Conservation (phyloP, 2,113 vertebrate genomes). For the Nibea coibor region DNA sequence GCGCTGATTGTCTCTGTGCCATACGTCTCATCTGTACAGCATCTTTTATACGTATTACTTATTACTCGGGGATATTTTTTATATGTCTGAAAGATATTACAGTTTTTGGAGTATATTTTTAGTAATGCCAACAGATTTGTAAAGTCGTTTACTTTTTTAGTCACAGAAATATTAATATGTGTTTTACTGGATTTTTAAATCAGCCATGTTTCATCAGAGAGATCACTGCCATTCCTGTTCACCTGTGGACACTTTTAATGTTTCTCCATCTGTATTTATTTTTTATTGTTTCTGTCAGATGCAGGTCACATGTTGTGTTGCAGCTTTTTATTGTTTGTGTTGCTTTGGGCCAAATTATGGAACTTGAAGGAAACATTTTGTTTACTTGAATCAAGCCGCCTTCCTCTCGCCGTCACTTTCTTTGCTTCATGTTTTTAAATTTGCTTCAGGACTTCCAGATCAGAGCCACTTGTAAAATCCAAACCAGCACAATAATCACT, state of each 20-base stretch:
- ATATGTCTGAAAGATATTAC: conserved; percentile 69
- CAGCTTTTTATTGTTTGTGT: conserved; percentile 7
- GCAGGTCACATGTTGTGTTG: conserved; percentile 3
- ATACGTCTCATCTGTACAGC: conserved; percentile 69
- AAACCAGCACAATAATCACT: conserved; percentile 61
- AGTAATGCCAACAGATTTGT: conserved; percentile 79
- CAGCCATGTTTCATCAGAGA: conserved; percentile 38
- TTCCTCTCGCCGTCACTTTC: conserved; percentile 25
- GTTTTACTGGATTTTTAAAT: conserved; percentile 65
- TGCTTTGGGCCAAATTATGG: conserved; percentile 47
- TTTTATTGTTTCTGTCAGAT: conserved; percentile 16
- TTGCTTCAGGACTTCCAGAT: background rate
- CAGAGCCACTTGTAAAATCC: conserved; percentile 45
- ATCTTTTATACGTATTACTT: conserved; percentile 67
- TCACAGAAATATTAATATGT: conserved; percentile 59
- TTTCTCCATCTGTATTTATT: conserved; percentile 42
- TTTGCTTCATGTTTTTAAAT: conserved; percentile 37
- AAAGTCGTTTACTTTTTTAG: conserved; percentile 80
- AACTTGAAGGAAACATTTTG: conserved; percentile 52
- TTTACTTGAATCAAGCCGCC: conserved; percentile 60
- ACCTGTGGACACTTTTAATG: conserved; percentile 6
- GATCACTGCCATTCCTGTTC: conserved; percentile 56
- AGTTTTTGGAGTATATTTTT: conserved; percentile 83
- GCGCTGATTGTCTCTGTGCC: conserved; percentile 71
- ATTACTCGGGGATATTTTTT: conserved; percentile 82